Base-by-base conservation (phyloP, 2,888 invertebrate species). In the Heteromyza rotundicornis region DNA sequence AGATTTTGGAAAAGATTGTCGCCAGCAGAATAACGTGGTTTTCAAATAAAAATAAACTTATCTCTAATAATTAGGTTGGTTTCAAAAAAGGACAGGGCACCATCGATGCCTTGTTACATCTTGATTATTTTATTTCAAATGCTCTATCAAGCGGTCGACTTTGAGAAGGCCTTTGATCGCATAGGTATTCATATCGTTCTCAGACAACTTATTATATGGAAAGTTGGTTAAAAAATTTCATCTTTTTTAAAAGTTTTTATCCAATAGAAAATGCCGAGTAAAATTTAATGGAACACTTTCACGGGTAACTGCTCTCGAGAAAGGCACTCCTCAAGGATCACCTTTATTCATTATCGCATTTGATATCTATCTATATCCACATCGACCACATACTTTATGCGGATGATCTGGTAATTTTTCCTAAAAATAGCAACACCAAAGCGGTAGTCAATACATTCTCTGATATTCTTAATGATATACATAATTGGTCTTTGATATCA, bases 121-220 rank as follows among this genome's bases (percentile, higher is more conserved):
- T 40, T 40, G 22, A 55, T n/a, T 3, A n/a, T 3, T 19, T 36
- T 19, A 35, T 54, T 2, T 8, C 36, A 3, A 55, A 55, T 55
- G 19, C 55, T 1, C 20, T 55, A 12, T 35, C 55, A 7, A n/a
- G 27, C 22, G 36, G 14, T 35, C 2, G 36, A 57, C 32, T 47
- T 47, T 19, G n/a, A 47, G 19, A 57, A 23, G 16, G 24, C 27
- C 14, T 47, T 44, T 16, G 57, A 57, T 23, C 47, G 57, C n/a
- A 57, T 57, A 12, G 57, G 22, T 27, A 24, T 47, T 10, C 57
- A 57, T 16, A 47, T 47, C n/a, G 20, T 53, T 16, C 19, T 53
- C 23, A 53, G 32, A 10, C 27, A 53, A 27, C 32, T 27, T 2
- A 27, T 8, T 8, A 40, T 22, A 47, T 57, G 47, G 57, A 57